Conservation (phyloP, 2,888 invertebrate species). For the Dasysyrphus tricinctus region DNA sequence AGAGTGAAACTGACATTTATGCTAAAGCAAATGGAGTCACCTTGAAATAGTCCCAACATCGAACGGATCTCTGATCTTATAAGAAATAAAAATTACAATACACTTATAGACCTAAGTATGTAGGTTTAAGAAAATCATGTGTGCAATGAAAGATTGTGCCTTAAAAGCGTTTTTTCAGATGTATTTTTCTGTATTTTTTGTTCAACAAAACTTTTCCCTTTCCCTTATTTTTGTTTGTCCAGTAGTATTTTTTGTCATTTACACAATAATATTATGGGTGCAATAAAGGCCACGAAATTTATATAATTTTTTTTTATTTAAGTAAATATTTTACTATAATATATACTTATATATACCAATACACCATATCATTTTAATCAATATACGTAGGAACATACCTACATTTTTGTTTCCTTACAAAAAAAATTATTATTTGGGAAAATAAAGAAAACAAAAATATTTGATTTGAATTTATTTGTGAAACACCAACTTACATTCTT, state of each 20-base stretch:
- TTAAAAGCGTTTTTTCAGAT: conserved; percentile 29
- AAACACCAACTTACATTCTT: conserved; percentile 41
- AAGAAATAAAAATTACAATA: too few relatives aligned
- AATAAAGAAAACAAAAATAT: conserved; percentile 16
- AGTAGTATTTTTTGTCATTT: neutral
- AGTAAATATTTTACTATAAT: too few relatives aligned
- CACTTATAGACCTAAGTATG: too few relatives aligned
- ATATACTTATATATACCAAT: too few relatives aligned
- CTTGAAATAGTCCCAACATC: too few relatives aligned
- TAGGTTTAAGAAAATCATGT: too few relatives aligned
- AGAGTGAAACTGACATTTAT: conserved; percentile 83
- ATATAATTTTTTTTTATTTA: conserved; percentile 38
- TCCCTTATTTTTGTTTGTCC: neutral
- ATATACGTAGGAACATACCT: too few relatives aligned
- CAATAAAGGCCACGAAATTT: conserved; percentile 67
- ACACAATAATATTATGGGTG: conserved; percentile 54
- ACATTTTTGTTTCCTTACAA: too few relatives aligned
- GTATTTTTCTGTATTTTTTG: conserved; percentile 21
- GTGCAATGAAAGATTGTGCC: conserved; percentile 54
- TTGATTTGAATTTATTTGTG: neutral
- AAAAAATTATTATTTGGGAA: conserved; percentile 1
- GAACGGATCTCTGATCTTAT: too few relatives aligned
- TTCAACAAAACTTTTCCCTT: conserved; percentile 19
- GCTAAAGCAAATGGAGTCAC: conserved; percentile 83
- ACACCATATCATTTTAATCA: too few relatives aligned